Evolutionary conservation across 2,797 vertebrate genomes (phyloP).

Genomic region (Simalia tracyae): DNA sequence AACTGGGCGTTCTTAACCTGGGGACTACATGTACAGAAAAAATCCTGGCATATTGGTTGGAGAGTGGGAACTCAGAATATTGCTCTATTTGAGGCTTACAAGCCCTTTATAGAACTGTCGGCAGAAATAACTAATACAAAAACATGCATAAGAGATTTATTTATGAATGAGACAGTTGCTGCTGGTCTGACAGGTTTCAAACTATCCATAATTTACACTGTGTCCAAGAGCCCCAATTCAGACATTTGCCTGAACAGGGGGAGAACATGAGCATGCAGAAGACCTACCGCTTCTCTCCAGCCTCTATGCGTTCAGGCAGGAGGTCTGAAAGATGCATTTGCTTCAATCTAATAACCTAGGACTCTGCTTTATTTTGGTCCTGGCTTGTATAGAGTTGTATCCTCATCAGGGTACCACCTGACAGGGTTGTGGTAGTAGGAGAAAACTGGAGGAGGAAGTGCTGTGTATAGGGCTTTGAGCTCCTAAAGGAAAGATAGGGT

Average conservation of each 20-base stretch:
- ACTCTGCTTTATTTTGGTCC: background rate
- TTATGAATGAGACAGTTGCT: background rate
- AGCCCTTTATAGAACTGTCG: background rate
- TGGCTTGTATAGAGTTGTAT: background rate
- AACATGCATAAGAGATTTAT: background rate
- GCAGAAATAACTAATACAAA: background rate
- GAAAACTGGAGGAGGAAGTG: background rate
- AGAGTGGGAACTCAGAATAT: background rate
- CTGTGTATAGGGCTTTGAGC: background rate
- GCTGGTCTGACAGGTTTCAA: background rate
- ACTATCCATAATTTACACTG: background rate
- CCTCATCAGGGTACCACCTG: background rate
- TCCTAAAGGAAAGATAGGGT: background rate
- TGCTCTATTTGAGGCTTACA: background rate
- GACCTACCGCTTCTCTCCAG: background rate
- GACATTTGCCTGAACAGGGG: background rate
- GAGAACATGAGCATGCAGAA: background rate
- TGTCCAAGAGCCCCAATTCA: background rate
- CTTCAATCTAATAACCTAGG: background rate
- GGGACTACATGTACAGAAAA: background rate
- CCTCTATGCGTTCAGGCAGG: background rate
- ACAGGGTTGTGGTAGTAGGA: background rate
- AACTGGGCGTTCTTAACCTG: too few species aligned
- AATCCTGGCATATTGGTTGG: background rate
- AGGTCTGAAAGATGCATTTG: background rate